Evolutionary conservation across 2,888 invertebrate species (phyloP).

Genomic region (Hyposoter didymator): DNA sequence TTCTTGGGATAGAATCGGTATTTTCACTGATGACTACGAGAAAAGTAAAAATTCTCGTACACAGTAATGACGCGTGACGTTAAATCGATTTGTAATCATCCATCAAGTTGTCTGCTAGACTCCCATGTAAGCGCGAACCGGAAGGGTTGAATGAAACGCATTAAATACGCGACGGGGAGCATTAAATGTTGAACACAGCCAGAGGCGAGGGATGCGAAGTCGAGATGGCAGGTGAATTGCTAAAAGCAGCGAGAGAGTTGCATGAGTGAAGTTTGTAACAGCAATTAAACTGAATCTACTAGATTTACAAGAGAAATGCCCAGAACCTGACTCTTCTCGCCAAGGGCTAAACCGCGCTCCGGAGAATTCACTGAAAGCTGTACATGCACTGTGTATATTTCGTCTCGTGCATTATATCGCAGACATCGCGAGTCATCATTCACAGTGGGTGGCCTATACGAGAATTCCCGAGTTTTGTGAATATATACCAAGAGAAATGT

Average conservation of each 20-base stretch:
- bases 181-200: slow-evolving; percentile 63
- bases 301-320: slow-evolving; percentile 68
- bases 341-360: slow-evolving; percentile 56
- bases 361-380: slow-evolving; percentile 62
- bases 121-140: slow-evolving; percentile 3
- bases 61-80: neutral
- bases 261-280: slow-evolving; percentile 65
- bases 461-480: slow-evolving; percentile 34
- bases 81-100: slow-evolving; percentile 22
- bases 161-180: slow-evolving; percentile 53
- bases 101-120: slow-evolving; percentile 32
- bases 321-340: slow-evolving; percentile 52
- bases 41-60: neutral
- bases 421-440: slow-evolving; percentile 51
- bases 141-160: slow-evolving; percentile 54
- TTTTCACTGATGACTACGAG: too few species aligned
- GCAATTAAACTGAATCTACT: slow-evolving; percentile 70
- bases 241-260: slow-evolving; percentile 54
- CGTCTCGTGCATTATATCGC: slow-evolving; percentile 45
- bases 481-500: slow-evolving; percentile 31
- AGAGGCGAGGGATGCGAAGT: slow-evolving; percentile 44
- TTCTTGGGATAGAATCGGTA: too few species aligned
- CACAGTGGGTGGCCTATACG: slow-evolving; percentile 34
- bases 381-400: slow-evolving; percentile 29
- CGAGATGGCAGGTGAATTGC: slow-evolving; percentile 62